Evolutionary conservation across 2,888 invertebrate genomes (phyloP).

Genomic region (Synanthedon myopaeformis): DNA sequence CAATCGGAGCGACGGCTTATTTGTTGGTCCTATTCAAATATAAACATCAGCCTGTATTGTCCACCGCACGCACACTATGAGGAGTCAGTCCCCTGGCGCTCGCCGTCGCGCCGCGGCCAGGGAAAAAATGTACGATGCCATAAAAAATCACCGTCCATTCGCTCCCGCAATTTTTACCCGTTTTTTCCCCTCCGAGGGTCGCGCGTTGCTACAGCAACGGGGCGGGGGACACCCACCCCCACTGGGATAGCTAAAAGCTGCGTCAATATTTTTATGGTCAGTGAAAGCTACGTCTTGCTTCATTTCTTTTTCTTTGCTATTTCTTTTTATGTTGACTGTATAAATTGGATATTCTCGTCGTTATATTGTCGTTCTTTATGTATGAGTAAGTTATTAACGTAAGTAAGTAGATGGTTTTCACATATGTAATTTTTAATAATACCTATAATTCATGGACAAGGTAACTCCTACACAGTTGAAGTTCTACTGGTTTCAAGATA

Average conservation of each 20-base stretch:
- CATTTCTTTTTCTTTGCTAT: conserved; percentile 6
- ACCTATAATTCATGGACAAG: conserved; percentile 14
- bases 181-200: conserved; percentile 68
- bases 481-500: too few species aligned
- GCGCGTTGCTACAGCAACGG: conserved; percentile 56
- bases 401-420: too few species aligned
- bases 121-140: conserved; percentile 69
- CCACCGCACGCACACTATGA: conserved; percentile 25
- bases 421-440: too few species aligned
- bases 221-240: conserved; percentile 28
- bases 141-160: conserved; percentile 68
- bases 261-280: conserved; percentile 60
- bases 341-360: background rate
- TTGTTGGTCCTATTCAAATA: background rate
- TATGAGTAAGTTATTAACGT: too few species aligned
- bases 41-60: conserved; percentile 22
- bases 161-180: conserved; percentile 67
- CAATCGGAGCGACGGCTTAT: background rate
- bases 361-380: conserved; percentile 5
- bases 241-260: conserved; percentile 38
- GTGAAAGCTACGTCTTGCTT: conserved; percentile 11
- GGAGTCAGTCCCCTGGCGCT: conserved; percentile 17
- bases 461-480: too few species aligned
- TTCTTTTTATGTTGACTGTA: background rate
- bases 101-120: conserved; percentile 42